Base-by-base conservation (phyloP, 2,797 vertebrate species). In the Arctocebus calabarensis region DNA sequence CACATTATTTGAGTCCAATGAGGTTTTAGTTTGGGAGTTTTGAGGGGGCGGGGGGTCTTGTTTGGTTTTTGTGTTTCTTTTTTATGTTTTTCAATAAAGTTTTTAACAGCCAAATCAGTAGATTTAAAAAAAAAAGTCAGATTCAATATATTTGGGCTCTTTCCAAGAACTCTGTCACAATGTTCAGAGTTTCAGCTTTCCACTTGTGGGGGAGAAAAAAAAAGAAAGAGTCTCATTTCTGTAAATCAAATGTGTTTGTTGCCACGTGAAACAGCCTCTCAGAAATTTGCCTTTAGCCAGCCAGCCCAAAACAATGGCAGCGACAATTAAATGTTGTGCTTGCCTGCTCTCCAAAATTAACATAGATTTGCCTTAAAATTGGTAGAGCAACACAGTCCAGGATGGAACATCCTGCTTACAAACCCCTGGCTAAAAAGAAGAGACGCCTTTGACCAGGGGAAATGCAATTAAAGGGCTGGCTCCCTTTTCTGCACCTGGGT, bases 161-260 rank as follows among this genome's bases (percentile, higher is more conserved):
- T 98, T 98, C 98, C 98, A 98, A 98, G 97, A 97, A 97, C 90
- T 97, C 97, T 95, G 93, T 94, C 92, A 96, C 82, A 78, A 92
- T 94, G 90, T 96, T 82, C 95, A 70, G 86, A 96, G 97, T 97
- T 94, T 97, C 96, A 85, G 90, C 96, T 95, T 98, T 97, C 92
- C 88, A 95, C 95, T 59, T 94, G 95, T 94, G 96, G 78, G 61
- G 82, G 84, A 57, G 66, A 89, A 91, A 57, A 77, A 96, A 55
- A 90, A 90, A 55, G 74, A 96, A 48, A 75, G 64, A 93, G 93
- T 96, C 93, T 96, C 97, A 71, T 96, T 96, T 98, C 98, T 97
- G 92, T 93, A 98, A 98, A 98, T 97, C 97, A 97, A 83, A 91
- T n/a, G 92, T 96, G 97, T 98, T 97, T 94, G 78, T 95, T 98